Base-by-base conservation (phyloP, 2,888 invertebrate species). In the Hybos culiciformis region DNA sequence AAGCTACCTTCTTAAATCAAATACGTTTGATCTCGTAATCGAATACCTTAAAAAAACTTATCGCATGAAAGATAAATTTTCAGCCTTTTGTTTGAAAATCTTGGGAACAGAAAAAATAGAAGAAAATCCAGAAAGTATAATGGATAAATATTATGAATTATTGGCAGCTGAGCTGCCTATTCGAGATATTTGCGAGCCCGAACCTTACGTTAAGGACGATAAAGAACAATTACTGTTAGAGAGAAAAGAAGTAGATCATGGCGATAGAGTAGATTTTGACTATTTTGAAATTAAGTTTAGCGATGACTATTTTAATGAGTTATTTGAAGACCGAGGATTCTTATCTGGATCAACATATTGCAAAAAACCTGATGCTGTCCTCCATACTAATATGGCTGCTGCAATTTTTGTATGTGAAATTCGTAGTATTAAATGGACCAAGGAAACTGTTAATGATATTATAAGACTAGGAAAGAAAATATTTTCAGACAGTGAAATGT, bases 351-450 rank as follows among this genome's bases (percentile, higher is more conserved):
- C 54, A 3, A 61, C 58, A 2, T 66, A 59, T 44, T 63, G 66
- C 46, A 53, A 54, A 11, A 60, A 66, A 34, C 52, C 57, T 4
- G 57, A 56, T 19, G 52, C 58, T 29, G 62, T 67, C 37, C 55
- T 61, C 34, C 48, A 66, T 36, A 61, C 60, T 2, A 60, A 63
- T 45, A 62, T 68, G 4, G 61, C 66, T 0, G 63, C 66, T 0
- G 40, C 67, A 4, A 54, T 61, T 2, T 66, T 66, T 61, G 50
- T 67, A 3, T 52, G 63, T n/a, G 44, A 59, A 3, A 46, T 54
- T 39, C 63, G 61, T 46, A 55, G 67, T 4, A 59, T 55, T 46
- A 45, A 55, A 7, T 70, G 70, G 70, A 59, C 65, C 3, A 55
- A 56, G 3, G 56, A 56, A 18, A 58, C 60, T 7, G 45, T 69